Conservation (phyloP, 2,888 invertebrate species). For the Strigamia maritima region DNA sequence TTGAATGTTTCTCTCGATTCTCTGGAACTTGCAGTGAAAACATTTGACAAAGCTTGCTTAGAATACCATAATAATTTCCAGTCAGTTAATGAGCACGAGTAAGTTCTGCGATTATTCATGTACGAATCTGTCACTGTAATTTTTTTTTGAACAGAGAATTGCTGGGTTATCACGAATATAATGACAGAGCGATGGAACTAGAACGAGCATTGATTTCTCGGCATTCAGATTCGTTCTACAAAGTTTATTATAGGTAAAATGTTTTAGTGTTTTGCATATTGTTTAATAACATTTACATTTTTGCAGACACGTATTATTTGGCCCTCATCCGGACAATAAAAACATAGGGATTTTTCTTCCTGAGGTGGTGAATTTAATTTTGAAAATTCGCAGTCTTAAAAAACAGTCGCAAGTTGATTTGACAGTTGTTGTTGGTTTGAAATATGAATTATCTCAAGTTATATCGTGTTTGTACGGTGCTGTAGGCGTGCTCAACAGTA, state of each 20-base stretch:
- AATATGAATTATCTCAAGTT: neutral
- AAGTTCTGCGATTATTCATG: neutral
- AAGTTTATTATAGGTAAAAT: slow-evolving; percentile 33
- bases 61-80: slow-evolving; percentile 15
- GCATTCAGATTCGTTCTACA: neutral
- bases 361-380: slow-evolving; percentile 40
- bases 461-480: neutral
- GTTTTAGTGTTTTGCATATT: no score
- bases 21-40: neutral
- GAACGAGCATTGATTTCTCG: slow-evolving; percentile 41
- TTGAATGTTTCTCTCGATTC: neutral
- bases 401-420: neutral
- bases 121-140: neutral
- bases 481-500: neutral
- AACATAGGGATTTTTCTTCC: slow-evolving; percentile 42
- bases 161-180: slow-evolving; percentile 40
- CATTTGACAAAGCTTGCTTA: neutral
- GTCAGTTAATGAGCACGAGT: slow-evolving; percentile 15
- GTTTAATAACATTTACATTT: neutral
- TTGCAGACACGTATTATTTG: slow-evolving; percentile 43
- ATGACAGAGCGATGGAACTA: slow-evolving; percentile 39
- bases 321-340: slow-evolving; percentile 42
- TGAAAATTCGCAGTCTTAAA: neutral
- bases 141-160: slow-evolving; percentile 21
- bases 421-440: neutral